Evolutionary conservation across 2,888 invertebrate genomes (phyloP).

Genomic region (Drosophila nr. fundita): DNA sequence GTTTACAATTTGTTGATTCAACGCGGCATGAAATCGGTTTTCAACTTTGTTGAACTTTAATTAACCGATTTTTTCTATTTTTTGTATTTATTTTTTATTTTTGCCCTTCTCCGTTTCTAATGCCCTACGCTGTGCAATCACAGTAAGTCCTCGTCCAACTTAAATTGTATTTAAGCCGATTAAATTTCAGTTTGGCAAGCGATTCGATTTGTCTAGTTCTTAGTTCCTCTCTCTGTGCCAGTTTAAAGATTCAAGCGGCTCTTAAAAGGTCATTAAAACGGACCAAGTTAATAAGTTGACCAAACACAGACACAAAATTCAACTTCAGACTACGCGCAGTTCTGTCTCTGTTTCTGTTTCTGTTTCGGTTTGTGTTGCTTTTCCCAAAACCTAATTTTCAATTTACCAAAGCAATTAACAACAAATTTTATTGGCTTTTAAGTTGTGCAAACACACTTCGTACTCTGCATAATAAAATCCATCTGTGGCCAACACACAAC

Average conservation of each 20-base stretch:
- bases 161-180: slow-evolving; percentile 77
- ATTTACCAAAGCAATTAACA: slow-evolving; percentile 80
- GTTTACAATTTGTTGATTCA: slow-evolving; percentile 79
- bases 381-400: slow-evolving; percentile 79
- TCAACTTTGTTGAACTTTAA: slow-evolving; percentile 78
- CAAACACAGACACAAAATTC: slow-evolving; percentile 41
- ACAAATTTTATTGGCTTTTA: slow-evolving; percentile 79
- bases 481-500: slow-evolving; percentile 50
- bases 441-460: slow-evolving; percentile 69
- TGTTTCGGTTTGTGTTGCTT: slow-evolving; percentile 15
- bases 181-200: slow-evolving; percentile 65
- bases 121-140: slow-evolving; percentile 8
- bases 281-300: slow-evolving; percentile 66
- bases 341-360: slow-evolving; percentile 26
- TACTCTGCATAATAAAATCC: slow-evolving; percentile 56
- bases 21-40: slow-evolving; percentile 80
- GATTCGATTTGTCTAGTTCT: slow-evolving; percentile 74
- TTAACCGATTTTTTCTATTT: slow-evolving; percentile 68
- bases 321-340: slow-evolving; percentile 45
- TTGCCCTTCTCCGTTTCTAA: slow-evolving; percentile 4
- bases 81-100: background rate
- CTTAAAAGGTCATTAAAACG: slow-evolving; percentile 72
- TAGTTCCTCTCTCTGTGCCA: background rate
- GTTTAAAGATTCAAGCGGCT: slow-evolving; percentile 14
- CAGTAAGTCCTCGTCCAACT: slow-evolving; percentile 34